Evolutionary conservation across 23 tunicate species (phyloP).

Genomic region (Ascidia mentula): DNA sequence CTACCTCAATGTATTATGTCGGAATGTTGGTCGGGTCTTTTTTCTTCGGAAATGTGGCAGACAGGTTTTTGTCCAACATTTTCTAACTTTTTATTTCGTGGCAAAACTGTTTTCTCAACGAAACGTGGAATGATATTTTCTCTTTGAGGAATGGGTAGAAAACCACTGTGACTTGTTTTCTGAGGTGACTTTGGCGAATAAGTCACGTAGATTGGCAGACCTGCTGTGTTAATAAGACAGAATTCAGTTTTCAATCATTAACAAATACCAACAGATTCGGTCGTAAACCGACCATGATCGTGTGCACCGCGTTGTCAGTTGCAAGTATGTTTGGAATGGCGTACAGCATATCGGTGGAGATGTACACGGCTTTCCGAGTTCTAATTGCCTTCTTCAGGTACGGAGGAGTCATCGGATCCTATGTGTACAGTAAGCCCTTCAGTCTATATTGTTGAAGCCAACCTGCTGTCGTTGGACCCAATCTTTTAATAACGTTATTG

Average conservation of each 20-base stretch:
- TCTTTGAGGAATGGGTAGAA: no score
- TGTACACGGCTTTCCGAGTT: conserved; percentile 20
- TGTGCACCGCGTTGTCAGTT: conserved; percentile 5
- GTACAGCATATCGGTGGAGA: conserved; percentile 16
- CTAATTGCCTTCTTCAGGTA: conserved; percentile 19
- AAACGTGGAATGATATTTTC: no score
- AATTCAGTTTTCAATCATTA: no score
- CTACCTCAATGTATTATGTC: conserved; percentile 69
- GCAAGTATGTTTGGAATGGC: conserved; percentile 34
- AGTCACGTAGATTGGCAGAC: no score
- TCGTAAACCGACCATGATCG: conserved; percentile 21
- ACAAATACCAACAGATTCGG: conserved; percentile 21
- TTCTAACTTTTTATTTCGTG: no score
- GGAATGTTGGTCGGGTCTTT: conserved; percentile 71
- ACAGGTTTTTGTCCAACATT: conserved; percentile 58
- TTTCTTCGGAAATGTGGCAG: conserved; percentile 66
- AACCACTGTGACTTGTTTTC: no score
- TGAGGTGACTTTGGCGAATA: no score
- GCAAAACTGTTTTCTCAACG: no score
- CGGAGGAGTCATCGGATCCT: conserved; percentile 32
- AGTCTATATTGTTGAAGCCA: no score
- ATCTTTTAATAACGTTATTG: no score
- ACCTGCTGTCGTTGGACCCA: no score
- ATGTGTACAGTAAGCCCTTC: conserved; percentile 39
- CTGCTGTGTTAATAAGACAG: no score